Evolutionary conservation across 2,888 invertebrate species (phyloP).

Genomic region (Chirona hameri): DNA sequence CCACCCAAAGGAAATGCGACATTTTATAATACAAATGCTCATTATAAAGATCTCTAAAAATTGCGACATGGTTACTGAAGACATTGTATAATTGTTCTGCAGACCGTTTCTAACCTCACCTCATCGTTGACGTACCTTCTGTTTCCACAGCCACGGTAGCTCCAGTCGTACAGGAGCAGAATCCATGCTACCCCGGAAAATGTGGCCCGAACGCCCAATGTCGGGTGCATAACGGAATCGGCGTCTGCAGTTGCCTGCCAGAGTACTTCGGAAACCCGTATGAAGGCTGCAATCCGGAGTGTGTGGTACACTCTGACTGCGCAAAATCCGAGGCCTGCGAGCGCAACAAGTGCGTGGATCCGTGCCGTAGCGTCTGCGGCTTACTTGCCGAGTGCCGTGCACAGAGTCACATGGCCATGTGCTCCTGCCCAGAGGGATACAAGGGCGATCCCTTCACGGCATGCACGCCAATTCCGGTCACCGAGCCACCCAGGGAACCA

Average conservation of each 20-base stretch:
- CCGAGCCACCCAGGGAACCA: neutral
- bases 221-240: slow-evolving; percentile 66
- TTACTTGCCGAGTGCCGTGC: slow-evolving; percentile 43
- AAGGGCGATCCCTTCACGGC: slow-evolving; percentile 82
- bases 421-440: slow-evolving; percentile 71
- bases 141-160: no score
- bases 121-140: no score
- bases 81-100: no score
- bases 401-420: slow-evolving; percentile 46
- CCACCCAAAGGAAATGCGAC: no score
- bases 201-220: slow-evolving; percentile 75
- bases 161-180: no score
- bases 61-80: no score
- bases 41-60: no score
- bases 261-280: slow-evolving; percentile 55
- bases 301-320: slow-evolving; percentile 71
- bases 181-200: no score
- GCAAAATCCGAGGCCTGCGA: slow-evolving; percentile 63
- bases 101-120: no score
- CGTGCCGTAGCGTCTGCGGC: slow-evolving; percentile 65
- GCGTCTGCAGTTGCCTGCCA: slow-evolving; percentile 32
- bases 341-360: no score
- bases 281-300: slow-evolving; percentile 68
- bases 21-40: no score
- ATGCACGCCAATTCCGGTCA: slow-evolving; percentile 50